These are phyloP conservation scores for Cathartes aura DNA, from an alignment of 2,113 vertebrate species.

Conservation along the genomic window DNA sequence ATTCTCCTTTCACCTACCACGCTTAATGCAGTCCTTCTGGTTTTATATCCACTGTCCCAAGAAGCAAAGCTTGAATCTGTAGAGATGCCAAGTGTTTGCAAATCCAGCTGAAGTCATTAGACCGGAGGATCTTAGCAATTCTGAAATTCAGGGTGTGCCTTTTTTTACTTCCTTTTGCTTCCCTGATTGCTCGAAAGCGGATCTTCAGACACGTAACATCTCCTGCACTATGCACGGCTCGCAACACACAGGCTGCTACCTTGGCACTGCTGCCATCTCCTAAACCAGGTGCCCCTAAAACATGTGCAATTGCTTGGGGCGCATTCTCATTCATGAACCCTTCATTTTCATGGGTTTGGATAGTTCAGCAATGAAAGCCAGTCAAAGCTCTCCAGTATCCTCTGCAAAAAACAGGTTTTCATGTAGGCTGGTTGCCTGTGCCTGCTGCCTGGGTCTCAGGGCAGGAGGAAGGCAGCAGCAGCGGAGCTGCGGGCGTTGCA, in stretches of 20 bases:
- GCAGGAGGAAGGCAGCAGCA: background rate
- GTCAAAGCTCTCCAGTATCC: background rate
- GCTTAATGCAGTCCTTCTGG: background rate
- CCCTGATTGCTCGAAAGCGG: background rate
- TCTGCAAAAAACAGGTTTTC: background rate
- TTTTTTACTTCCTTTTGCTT: background rate
- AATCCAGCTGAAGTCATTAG: background rate
- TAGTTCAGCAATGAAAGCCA: background rate
- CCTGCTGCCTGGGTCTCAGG: background rate
- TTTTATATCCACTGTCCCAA: background rate
- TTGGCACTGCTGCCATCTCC: background rate
- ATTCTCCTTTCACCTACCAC: background rate
- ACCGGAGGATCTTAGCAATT: background rate
- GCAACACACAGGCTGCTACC: rapidly evolving
- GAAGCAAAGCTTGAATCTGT: background rate
- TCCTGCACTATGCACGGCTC: background rate
- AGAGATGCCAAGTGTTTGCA: background rate
- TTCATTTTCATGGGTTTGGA: background rate
- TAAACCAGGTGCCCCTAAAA: background rate
- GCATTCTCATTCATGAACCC: background rate
- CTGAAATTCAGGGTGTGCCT: background rate
- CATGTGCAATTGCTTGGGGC: background rate
- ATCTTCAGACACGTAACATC: background rate
- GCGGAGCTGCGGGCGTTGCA: background rate
- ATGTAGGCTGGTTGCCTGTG: rapidly evolving